Conservation (phyloP, 1,140 invertebrate species). For the Drosophila sucinea region DNA sequence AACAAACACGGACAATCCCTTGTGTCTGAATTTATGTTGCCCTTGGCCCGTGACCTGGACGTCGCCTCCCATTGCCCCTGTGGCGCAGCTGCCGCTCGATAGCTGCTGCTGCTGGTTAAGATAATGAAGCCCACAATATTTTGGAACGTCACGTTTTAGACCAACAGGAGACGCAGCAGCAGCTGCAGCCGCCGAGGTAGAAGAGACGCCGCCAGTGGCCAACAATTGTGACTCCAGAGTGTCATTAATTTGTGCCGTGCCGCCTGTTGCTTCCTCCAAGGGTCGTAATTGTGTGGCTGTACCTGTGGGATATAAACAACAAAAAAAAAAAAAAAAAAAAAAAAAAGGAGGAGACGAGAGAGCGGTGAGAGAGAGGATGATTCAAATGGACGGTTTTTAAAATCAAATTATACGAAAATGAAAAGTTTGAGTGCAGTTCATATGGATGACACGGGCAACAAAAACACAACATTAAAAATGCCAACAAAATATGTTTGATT, state of each 20-base stretch:
- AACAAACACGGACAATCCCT: constrained; percentile 84
- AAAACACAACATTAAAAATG: constrained; percentile 51
- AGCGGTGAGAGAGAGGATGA: constrained; percentile 48
- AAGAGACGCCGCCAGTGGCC: constrained; percentile 28
- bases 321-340: neutral
- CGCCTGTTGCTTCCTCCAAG: constrained; percentile 57
- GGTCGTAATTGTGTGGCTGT: constrained; percentile 70
- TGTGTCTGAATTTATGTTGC: constrained; percentile 56
- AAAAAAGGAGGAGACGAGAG: constrained; percentile 45
- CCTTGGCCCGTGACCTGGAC: constrained; percentile 47
- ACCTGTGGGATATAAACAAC: constrained; percentile 46
- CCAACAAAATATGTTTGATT: neutral
- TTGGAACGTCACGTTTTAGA: constrained; percentile 25
- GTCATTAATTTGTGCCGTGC: constrained; percentile 48
- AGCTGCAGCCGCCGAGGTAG: constrained; percentile 18
- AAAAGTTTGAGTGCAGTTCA: constrained; percentile 28
- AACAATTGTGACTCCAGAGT: constrained; percentile 51
- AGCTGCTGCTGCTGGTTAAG: constrained; percentile 51
- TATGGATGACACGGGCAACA: constrained; percentile 41
- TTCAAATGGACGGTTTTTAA: constrained; percentile 35
- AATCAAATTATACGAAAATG: constrained; percentile 36
- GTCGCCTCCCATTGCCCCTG: constrained; percentile 37
- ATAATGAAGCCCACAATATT: constrained; percentile 25
- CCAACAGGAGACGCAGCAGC: constrained; percentile 34
- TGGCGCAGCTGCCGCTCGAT: constrained; percentile 47